phyloP scores from a whole-genome alignment of 2,888 invertebrate species.

The Agrochola circellaris region DNA sequence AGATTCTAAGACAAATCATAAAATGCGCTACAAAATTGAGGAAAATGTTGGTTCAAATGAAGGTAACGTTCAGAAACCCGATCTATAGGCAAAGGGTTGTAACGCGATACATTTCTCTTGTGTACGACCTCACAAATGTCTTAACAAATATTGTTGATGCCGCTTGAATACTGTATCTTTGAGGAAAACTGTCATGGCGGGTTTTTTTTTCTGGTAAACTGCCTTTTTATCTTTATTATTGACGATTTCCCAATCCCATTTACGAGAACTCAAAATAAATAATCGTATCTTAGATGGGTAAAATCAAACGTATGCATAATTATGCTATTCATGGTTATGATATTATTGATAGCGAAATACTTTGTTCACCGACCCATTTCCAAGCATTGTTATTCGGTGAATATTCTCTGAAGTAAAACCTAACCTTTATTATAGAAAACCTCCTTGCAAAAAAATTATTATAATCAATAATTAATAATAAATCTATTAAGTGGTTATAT shows the following conservation, averaged over 20 bases:
- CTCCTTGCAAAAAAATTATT: background rate
- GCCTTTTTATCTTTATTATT: constrained; percentile 1
- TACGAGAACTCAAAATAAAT: background rate
- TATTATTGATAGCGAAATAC: background rate
- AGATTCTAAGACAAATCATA: background rate
- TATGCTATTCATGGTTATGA: background rate
- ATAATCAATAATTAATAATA: background rate
- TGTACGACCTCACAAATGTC: constrained; percentile 37
- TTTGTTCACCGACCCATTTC: background rate
- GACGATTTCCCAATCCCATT: background rate
- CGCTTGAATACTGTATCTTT: constrained; percentile 4
- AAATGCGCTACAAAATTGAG: constrained; percentile 2
- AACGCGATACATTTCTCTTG: constrained; percentile 39
- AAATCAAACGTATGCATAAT: background rate
- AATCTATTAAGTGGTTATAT: background rate
- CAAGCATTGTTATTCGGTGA: background rate
- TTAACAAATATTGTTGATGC: constrained; percentile 43
- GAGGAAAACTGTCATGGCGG: constrained; percentile 12
- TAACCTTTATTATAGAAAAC: background rate
- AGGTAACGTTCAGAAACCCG: constrained; percentile 20
- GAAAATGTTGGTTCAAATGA: constrained; percentile 5
- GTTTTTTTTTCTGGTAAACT: background rate
- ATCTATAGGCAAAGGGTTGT: constrained; percentile 27
- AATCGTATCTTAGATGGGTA: background rate
- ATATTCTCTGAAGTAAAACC: background rate